A percentile compares a stretch with the other conserved stretches of the same genome.
Conservation (phyloP, 2,797 vertebrate species). For the Gorsachius magnificus region DNA sequence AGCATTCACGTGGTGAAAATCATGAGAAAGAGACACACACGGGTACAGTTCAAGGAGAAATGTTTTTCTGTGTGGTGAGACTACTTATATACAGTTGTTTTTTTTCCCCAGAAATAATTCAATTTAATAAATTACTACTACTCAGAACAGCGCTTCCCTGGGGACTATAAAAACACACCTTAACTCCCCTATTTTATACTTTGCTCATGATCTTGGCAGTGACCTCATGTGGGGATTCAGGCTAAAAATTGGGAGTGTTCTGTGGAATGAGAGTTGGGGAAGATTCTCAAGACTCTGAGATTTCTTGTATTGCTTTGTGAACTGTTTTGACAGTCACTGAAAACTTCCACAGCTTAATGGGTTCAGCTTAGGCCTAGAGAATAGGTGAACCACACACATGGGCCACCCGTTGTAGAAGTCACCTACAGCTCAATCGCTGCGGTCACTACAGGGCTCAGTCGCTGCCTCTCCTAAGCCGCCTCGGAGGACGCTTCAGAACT, state of each 20-base stretch:
- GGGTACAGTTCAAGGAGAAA: not conserved
- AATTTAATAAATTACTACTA: not conserved
- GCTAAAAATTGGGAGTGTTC: not conserved
- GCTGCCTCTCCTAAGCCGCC: not conserved
- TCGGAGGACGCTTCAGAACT: not conserved
- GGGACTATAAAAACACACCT: not conserved
- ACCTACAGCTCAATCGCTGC: not conserved
- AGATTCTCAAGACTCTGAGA: not conserved
- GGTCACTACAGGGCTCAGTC: not conserved
- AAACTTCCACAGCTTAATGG: not conserved
- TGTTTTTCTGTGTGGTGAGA: not conserved
- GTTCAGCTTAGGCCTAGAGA: not conserved
- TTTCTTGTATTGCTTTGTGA: not conserved
- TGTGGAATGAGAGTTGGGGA: not conserved
- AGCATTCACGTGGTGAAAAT: not conserved
- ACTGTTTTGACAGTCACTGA: not conserved
- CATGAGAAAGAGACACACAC: accelerated
- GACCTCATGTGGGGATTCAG: not conserved
- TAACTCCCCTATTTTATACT: not conserved
- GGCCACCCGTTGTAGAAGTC: not conserved
- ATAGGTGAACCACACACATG: accelerated
- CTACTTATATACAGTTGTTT: not conserved
- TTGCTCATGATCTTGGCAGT: not conserved
- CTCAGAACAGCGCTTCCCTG: not conserved
- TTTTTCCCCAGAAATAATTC: not conserved